Evolutionary conservation across 1,140 invertebrate genomes (phyloP).

Genomic region (Ips typographus): DNA sequence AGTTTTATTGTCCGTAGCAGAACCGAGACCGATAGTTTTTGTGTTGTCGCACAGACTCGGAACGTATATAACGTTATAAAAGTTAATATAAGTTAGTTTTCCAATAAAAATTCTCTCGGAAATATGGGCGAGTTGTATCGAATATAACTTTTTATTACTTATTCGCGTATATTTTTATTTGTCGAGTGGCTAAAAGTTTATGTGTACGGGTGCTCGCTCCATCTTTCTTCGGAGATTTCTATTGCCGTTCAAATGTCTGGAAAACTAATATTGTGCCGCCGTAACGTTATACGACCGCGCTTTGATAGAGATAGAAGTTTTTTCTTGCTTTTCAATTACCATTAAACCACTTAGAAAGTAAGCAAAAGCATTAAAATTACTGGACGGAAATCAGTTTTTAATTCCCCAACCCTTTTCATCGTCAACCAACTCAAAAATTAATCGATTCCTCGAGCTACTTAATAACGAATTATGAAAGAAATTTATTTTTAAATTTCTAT

Average conservation of each 20-base stretch:
- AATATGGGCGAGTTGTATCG: conserved; percentile 33
- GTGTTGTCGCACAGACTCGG: conserved; percentile 27
- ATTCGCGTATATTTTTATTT: conserved; percentile 33
- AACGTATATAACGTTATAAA: conserved; percentile 34
- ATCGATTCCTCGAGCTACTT: neutral
- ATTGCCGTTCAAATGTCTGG: neutral
- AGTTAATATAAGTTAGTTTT: conserved; percentile 40
- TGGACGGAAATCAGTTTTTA: neutral
- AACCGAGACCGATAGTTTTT: conserved; percentile 30
- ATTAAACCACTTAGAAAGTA: too few species aligned
- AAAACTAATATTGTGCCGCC: conserved; percentile 1
- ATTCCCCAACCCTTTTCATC: conserved; percentile 1
- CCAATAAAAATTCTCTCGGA: conserved; percentile 36
- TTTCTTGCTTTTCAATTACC: too few species aligned
- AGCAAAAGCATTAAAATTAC: neutral
- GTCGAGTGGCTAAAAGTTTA: conserved; percentile 34
- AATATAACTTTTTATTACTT: conserved; percentile 39
- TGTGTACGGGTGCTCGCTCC: conserved; percentile 7
- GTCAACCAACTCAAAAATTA: neutral
- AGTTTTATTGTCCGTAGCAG: conserved; percentile 34
- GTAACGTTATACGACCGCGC: neutral
- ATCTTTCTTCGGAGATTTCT: neutral
- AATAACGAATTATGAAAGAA: neutral
- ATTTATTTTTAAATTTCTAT: conserved; percentile 7
- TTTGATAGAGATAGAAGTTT: neutral